These are phyloP conservation scores for Hypothenemus hampei DNA, from an alignment of 1,140 invertebrate genomes.

Conservation along the genomic window DNA sequence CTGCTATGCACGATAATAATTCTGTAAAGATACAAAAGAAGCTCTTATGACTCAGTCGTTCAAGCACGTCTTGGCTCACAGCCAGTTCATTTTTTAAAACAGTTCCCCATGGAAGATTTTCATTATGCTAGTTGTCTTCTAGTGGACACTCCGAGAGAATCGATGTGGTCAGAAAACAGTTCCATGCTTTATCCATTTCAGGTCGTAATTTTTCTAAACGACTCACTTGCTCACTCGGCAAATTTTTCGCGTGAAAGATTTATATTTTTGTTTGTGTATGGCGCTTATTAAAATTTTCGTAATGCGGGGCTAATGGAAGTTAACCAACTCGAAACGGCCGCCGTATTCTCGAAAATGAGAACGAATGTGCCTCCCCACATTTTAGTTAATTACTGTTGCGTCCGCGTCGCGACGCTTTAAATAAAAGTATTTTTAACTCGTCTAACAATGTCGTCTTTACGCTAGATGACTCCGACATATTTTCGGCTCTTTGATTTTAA, in stretches of 20 bases:
- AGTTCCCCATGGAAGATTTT: not conserved
- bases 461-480: not conserved
- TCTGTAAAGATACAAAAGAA: too few species aligned
- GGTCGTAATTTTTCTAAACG: slow-evolving; percentile 16
- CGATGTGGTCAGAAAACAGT: slow-evolving; percentile 15
- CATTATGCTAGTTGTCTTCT: slow-evolving; percentile 15
- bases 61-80: too few species aligned
- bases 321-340: slow-evolving; percentile 17
- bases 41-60: too few species aligned
- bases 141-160: slow-evolving; percentile 13
- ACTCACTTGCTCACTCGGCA: slow-evolving; percentile 1
- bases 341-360: slow-evolving; percentile 15
- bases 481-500: slow-evolving; percentile 1
- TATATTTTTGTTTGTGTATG: slow-evolving; percentile 24
- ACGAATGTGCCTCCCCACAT: slow-evolving; percentile 15
- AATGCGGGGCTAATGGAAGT: slow-evolving; percentile 13
- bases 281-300: slow-evolving; percentile 21
- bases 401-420: slow-evolving; percentile 15
- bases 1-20: too few species aligned
- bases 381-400: slow-evolving; percentile 24
- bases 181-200: slow-evolving; percentile 17
- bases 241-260: slow-evolving; percentile 18
- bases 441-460: slow-evolving; percentile 2
- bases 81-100: too few species aligned
- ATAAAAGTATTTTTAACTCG: slow-evolving; percentile 12